These are phyloP conservation scores for Eilema caniola DNA, from an alignment of 2,888 invertebrate species.

Conservation along the genomic window DNA sequence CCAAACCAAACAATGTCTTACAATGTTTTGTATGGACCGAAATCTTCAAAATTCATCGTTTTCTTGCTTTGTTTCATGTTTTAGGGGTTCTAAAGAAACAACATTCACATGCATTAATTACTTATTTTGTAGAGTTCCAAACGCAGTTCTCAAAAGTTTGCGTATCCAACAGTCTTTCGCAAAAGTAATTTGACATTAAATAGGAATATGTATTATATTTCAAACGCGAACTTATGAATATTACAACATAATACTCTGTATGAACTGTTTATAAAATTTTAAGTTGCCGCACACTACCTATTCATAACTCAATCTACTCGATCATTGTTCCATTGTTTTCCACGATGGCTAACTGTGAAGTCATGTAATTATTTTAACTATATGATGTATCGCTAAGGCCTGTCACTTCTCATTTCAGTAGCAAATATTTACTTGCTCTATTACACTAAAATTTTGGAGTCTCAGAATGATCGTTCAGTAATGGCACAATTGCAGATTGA, in stretches of 20 bases:
- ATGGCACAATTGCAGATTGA: too few species aligned
- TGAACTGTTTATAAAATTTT: neutral
- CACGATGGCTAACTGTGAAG: slow-evolving; percentile 1
- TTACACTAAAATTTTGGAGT: neutral
- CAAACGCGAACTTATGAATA: neutral
- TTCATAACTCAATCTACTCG: neutral
- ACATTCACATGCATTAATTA: too few species aligned
- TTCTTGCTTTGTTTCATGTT: neutral
- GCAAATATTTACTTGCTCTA: neutral
- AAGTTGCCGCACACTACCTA: neutral
- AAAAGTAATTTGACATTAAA: neutral
- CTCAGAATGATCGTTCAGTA: neutral
- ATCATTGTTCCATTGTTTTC: neutral
- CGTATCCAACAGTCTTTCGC: neutral
- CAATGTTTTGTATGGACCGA: neutral
- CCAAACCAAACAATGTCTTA: neutral
- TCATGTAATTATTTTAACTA: neutral
- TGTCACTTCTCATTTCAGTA: neutral
- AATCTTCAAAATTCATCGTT: neutral
- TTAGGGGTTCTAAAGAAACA: neutral
- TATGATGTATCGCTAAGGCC: neutral
- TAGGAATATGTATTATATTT: neutral
- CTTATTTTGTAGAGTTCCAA: neutral
- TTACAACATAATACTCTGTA: neutral
- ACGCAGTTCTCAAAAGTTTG: neutral